phyloP scores from a whole-genome alignment of 2,113 vertebrate genomes.

The Dryoscopus gambensis region DNA sequence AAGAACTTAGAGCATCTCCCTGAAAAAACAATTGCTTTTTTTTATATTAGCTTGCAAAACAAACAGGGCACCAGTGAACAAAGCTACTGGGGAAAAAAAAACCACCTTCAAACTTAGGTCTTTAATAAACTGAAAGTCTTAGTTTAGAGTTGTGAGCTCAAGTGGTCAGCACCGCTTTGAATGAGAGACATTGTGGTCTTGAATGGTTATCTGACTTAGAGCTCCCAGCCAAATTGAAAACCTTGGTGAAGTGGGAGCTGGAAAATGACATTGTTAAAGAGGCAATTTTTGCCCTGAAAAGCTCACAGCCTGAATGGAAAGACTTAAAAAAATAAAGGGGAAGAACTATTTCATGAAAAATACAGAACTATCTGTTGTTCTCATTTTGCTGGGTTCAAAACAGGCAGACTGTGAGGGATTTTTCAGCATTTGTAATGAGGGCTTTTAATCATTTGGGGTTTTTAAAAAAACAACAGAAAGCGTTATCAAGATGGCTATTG shows the following conservation, averaged over 20 bases:
- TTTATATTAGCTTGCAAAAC: not conserved
- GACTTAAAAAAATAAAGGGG: not conserved
- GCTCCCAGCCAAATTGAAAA: slow-evolving; percentile 42
- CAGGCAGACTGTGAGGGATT: not conserved
- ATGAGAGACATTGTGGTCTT: slow-evolving; percentile 5
- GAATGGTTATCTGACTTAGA: slow-evolving; percentile 34
- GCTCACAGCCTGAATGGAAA: slow-evolving; percentile 39
- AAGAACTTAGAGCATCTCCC: not conserved
- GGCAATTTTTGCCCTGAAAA: slow-evolving; percentile 46
- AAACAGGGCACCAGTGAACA: not conserved
- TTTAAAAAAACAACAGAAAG: not conserved
- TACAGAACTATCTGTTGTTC: not conserved
- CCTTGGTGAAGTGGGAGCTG: not conserved
- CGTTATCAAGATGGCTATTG: not conserved
- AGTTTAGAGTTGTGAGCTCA: not conserved
- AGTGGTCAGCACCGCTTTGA: not conserved
- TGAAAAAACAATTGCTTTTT: not conserved
- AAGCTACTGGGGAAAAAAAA: not conserved
- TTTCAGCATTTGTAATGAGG: not conserved
- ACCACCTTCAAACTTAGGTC: not conserved
- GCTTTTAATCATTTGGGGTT: not conserved
- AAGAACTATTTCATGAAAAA: not conserved
- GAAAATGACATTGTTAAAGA: slow-evolving; percentile 49
- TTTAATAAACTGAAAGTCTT: not conserved
- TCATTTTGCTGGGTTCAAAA: slow-evolving; percentile 5